Evolutionary conservation across 2,888 invertebrate species (phyloP).

Genomic region (Nipponacmea schrenckii): DNA sequence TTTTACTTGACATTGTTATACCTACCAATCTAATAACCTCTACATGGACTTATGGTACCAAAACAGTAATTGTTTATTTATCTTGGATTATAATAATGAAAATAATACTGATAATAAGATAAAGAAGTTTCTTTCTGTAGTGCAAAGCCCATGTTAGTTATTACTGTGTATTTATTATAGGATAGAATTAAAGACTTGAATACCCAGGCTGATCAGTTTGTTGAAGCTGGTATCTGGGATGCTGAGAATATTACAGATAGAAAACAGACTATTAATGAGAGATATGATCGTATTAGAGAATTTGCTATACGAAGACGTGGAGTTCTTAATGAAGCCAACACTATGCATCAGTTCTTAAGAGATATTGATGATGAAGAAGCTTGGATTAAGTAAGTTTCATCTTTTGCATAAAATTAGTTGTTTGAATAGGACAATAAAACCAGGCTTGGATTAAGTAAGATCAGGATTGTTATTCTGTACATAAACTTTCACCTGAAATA

Average conservation of each 20-base stretch:
- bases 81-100: no score
- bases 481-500: no score
- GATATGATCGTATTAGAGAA: conserved; percentile 89
- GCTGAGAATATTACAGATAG: conserved; percentile 91
- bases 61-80: no score
- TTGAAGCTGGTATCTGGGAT: conserved; percentile 95
- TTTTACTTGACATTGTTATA: no score
- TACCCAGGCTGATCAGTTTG: conserved; percentile 88
- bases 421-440: no score
- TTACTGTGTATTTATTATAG: conserved; percentile 33
- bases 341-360: conserved; percentile 98
- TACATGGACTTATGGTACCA: no score
- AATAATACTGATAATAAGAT: no score
- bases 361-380: conserved; percentile 99
- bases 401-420: no score
- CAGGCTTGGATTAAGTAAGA: conserved; percentile 96
- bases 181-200: conserved; percentile 82
- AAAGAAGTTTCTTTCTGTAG: no score
- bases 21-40: no score
- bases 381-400: conserved; percentile 89
- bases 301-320: conserved; percentile 92
- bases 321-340: conserved; percentile 93
- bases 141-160: no score
- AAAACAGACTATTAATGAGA: conserved; percentile 93
- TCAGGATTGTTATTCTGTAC: no score